Conservation (phyloP, 2,797 vertebrate species). For the Malacoraja senta region DNA sequence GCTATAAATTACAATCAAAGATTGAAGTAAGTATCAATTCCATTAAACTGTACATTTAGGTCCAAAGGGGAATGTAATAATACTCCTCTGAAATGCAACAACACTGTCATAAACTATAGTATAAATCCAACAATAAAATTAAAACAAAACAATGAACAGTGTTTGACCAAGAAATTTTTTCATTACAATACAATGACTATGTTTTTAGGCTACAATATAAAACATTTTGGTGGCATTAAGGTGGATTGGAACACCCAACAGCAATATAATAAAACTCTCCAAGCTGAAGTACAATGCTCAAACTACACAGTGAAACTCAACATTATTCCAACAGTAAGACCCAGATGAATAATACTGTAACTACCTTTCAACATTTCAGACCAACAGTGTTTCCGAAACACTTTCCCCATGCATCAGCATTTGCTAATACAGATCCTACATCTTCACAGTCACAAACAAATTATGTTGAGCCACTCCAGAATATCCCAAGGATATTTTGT, state of each 20-base stretch:
- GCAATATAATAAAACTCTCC: background rate
- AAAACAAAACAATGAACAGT: background rate
- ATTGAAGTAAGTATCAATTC: background rate
- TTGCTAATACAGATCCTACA: background rate
- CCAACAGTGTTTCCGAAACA: background rate
- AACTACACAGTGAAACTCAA: background rate
- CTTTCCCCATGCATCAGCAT: background rate
- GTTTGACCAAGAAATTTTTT: background rate
- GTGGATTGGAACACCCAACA: background rate
- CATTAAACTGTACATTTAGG: background rate
- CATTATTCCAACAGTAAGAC: background rate
- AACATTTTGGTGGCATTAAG: background rate
- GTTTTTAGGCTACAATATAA: background rate
- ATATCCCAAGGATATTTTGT: background rate
- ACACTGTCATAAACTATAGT: background rate
- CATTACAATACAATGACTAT: background rate
- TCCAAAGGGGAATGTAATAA: background rate
- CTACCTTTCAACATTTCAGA: background rate
- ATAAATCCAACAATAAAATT: background rate
- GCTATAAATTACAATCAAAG: background rate
- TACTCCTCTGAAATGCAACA: background rate
- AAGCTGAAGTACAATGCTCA: slow-evolving; percentile 24
- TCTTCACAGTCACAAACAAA: background rate
- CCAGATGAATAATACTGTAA: background rate
- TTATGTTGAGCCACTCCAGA: background rate